These are phyloP conservation scores for Amazona finschi DNA, from an alignment of 2,797 vertebrate species.

Conservation along the genomic window DNA sequence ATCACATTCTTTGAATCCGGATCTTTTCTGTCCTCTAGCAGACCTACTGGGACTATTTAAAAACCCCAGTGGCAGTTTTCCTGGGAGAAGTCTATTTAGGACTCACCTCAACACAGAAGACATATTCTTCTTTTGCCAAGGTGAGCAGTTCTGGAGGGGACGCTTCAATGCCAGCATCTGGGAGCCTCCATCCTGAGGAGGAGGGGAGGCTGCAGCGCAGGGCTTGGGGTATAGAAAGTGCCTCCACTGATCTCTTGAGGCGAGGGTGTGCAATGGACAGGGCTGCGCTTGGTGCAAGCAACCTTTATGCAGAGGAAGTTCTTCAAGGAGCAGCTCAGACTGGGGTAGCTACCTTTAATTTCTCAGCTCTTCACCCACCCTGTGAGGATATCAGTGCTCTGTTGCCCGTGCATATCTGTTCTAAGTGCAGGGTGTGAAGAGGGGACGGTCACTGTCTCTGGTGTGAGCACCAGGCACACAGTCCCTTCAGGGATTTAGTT, in stretches of 20 bases:
- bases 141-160: not conserved
- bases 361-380: not conserved
- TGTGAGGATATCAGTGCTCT: not conserved
- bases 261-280: not conserved
- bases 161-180: not conserved
- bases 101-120: not conserved
- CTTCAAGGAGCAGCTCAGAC: not conserved
- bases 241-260: not conserved
- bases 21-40: not conserved
- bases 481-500: not conserved
- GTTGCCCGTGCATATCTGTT: not conserved
- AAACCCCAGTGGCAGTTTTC: not conserved
- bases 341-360: not conserved
- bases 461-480: not conserved
- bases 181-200: not conserved
- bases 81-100: not conserved
- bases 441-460: fast-evolving
- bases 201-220: not conserved
- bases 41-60: not conserved
- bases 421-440: not conserved
- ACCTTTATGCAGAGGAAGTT: not conserved
- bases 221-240: not conserved
- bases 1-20: not conserved
- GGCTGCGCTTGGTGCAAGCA: not conserved
- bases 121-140: not conserved